Evolutionary conservation across 1,140 invertebrate species (phyloP), one percentile per base, ranked within the genome.

Genomic region (Scylla paramamosain): DNA sequence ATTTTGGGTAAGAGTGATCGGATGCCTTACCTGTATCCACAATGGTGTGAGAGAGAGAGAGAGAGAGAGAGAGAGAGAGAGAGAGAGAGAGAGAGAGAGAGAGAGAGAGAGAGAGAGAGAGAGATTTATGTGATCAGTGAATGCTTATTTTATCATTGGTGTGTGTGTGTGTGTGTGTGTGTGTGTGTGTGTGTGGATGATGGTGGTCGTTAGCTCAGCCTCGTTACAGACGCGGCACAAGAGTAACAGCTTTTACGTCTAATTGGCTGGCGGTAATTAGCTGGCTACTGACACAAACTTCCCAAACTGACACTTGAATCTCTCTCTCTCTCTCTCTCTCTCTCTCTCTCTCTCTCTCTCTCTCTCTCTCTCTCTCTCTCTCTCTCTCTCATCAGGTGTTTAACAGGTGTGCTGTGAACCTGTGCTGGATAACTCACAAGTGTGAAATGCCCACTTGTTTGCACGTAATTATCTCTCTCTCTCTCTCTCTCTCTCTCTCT

Each of bases 261-360:
- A 77, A 77, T 77, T 77, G 67, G 20, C 67, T 77, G 67, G 20
- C 6, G 67, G 20, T 77, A 77, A n/a, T 77, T 77, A n/a, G 25
- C 67, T n/a, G 67, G 0, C 20, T 77, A 77, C 67, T 77, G 67
- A 77, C n/a, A 77, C 20, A 77, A 77, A 77, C 20, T 20, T 3
- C 20, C 20, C 20, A 77, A n/a, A 8, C 67, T 77, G 67, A n/a
- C 67, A 25, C 67, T 20, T 77, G 67, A 77, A n/a, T n/a, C 67
- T 77, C 67, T 77, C 67, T 77, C 67, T 77, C 67, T 77, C 67
- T 77, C 67, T 77, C 67, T 59, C 52, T 59, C 52, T 59, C 52
- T 59, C 52, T 59, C 52, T 59, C 52, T 59, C 52, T 59, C 52
- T 59, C 16, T 59, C 16, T 59, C 52, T 59, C 52, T 59, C 52